phyloP scores from a whole-genome alignment of 2,113 vertebrate species.

The Sebastes schlegelii region DNA sequence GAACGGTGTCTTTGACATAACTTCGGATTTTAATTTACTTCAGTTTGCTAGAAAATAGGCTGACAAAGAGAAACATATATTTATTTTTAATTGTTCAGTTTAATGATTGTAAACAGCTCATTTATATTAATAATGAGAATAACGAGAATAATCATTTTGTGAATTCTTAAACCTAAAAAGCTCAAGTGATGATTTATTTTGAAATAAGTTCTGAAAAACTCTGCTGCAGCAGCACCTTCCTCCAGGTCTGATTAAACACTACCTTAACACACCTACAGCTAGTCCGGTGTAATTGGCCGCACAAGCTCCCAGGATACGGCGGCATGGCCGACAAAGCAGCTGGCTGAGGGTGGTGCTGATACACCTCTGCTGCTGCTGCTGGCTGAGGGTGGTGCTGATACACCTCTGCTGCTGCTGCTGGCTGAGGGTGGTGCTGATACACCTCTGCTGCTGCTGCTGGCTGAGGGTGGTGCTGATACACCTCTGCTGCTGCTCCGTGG shows the following conservation, averaged over 20 bases:
- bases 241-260: constrained; percentile 41
- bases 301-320: constrained; percentile 27
- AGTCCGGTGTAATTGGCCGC: constrained; percentile 53
- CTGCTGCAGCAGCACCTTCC: constrained; percentile 42
- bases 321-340: constrained; percentile 30
- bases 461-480: constrained; percentile 10
- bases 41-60: not conserved
- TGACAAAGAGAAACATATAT: not conserved
- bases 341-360: constrained; percentile 14
- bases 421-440: constrained; percentile 14
- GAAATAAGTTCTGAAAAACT: constrained; percentile 5
- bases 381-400: constrained; percentile 13
- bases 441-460: constrained; percentile 45
- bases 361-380: constrained; percentile 22
- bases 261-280: constrained; percentile 37
- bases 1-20: not conserved
- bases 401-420: not conserved
- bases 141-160: not conserved
- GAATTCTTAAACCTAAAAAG: not conserved
- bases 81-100: not conserved
- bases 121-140: not conserved
- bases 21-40: not conserved
- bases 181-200: not conserved
- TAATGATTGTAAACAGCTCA: not conserved
- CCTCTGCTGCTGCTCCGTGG: constrained; percentile 43